phyloP scores from a whole-genome alignment of 2,113 vertebrate genomes.

The Tragulus kanchil region DNA sequence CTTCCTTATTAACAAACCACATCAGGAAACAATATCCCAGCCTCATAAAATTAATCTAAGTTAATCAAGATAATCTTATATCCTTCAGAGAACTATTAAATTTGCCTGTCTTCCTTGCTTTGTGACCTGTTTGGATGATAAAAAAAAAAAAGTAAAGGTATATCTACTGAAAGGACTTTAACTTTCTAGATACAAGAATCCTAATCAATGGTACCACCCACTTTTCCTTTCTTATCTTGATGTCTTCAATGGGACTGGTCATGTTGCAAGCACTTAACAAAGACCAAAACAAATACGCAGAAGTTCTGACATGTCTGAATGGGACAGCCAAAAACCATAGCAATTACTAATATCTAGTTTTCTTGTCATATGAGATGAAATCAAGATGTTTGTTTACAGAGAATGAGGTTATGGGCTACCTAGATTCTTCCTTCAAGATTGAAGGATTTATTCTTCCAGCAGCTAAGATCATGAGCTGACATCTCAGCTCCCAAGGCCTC shows the following conservation, averaged over 20 bases:
- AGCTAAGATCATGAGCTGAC: background rate
- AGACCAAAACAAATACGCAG: background rate
- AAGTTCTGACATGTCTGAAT: background rate
- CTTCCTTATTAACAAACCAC: background rate
- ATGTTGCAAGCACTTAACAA: background rate
- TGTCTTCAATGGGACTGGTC: background rate
- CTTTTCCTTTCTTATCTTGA: background rate
- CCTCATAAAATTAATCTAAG: slow-evolving; percentile 15
- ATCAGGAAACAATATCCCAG: background rate
- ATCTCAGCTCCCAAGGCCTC: background rate
- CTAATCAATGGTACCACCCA: rapidly evolving
- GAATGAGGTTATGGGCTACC: background rate
- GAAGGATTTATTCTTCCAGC: background rate
- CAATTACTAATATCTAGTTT: background rate
- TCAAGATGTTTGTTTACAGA: background rate
- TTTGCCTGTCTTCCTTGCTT: background rate
- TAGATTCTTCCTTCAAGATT: background rate
- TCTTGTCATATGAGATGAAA: background rate
- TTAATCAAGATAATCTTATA: background rate
- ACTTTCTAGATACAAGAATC: background rate
- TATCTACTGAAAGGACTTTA: background rate
- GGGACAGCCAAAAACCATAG: background rate
- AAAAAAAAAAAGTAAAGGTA: background rate
- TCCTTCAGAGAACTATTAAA: background rate
- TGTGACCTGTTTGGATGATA: background rate